Conservation (phyloP, 2,888 invertebrate genomes). For the Drosophila quinaria region DNA sequence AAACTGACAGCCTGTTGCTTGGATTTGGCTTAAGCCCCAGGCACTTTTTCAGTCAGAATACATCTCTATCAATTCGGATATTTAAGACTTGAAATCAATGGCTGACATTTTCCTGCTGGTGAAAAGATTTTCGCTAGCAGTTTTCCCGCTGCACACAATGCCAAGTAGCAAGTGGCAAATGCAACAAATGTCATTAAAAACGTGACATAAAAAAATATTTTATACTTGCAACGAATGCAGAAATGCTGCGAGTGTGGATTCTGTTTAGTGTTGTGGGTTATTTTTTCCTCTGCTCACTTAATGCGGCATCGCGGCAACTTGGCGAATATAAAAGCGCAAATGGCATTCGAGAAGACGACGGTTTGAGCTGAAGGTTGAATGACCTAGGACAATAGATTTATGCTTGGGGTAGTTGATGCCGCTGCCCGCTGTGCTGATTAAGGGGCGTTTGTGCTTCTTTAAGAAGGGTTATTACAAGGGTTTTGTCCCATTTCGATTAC, state of each 20-base stretch:
- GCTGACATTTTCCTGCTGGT: neutral
- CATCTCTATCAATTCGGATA: slow-evolving; percentile 13
- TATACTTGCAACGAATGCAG: slow-evolving; percentile 53
- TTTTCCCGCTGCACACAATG: slow-evolving; percentile 28
- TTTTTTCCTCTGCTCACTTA: slow-evolving; percentile 59
- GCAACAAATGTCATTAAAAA: slow-evolving; percentile 81
- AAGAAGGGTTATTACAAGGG: slow-evolving; percentile 67
- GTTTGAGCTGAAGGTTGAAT: slow-evolving; percentile 65
- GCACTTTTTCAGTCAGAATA: slow-evolving; percentile 28
- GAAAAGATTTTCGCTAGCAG: slow-evolving; percentile 4
- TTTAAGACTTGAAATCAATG: slow-evolving; percentile 11
- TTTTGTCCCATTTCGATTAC: slow-evolving; percentile 62
- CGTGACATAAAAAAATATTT: slow-evolving; percentile 77
- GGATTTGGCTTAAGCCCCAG: slow-evolving; percentile 36
- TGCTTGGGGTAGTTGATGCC: slow-evolving; percentile 77
- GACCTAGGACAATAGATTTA: slow-evolving; percentile 78
- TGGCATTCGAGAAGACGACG: slow-evolving; percentile 40
- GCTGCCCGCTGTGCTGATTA: slow-evolving; percentile 77
- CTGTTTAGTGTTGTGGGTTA: slow-evolving; percentile 34
- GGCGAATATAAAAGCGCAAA: slow-evolving; percentile 74
- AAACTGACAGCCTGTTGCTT: slow-evolving; percentile 73
- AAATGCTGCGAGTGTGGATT: slow-evolving; percentile 20
- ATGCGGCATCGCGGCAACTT: slow-evolving; percentile 56
- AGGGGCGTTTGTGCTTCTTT: slow-evolving; percentile 71
- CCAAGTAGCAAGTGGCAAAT: slow-evolving; percentile 61